Percentiles rank a stretch among this genome's conserved stretches.
Conservation (phyloP, 2,797 vertebrate species). For the Nyctibius grandis region DNA sequence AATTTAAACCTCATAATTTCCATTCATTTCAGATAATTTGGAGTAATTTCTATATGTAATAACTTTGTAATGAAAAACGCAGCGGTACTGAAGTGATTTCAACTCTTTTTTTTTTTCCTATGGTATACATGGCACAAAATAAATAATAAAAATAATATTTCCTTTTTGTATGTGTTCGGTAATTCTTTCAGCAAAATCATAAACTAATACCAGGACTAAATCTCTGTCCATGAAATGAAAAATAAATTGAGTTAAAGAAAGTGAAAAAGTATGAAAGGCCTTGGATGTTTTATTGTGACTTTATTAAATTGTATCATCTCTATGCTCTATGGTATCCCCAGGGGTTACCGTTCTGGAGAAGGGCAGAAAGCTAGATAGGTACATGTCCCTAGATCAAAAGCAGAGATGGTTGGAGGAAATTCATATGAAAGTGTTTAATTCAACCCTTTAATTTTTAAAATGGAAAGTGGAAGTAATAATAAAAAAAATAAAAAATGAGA, state of each 20-base stretch:
- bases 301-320: constrained; percentile 80
- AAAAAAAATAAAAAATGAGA: neutral
- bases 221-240: constrained; percentile 86
- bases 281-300: constrained; percentile 80
- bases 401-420: neutral
- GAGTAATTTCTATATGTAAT: constrained; percentile 83
- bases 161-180: constrained; percentile 82
- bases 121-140: constrained; percentile 80
- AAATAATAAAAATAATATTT: constrained; percentile 84
- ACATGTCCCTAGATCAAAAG: constrained; percentile 45
- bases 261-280: constrained; percentile 76
- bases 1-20: constrained; percentile 87
- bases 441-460: constrained; percentile 52
- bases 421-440: neutral
- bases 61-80: constrained; percentile 86
- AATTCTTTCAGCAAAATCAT: constrained; percentile 84
- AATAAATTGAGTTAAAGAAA: constrained; percentile 87
- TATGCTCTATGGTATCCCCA: constrained; percentile 69
- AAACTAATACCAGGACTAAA: constrained; percentile 85
- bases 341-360: constrained; percentile 65
- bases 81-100: constrained; percentile 82
- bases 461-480: constrained; percentile 29
- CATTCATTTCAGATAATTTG: constrained; percentile 88
- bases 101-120: constrained; percentile 72
- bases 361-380: constrained; percentile 38